Conservation (phyloP, 2,888 invertebrate species). For the Protodeltote pygarga region DNA sequence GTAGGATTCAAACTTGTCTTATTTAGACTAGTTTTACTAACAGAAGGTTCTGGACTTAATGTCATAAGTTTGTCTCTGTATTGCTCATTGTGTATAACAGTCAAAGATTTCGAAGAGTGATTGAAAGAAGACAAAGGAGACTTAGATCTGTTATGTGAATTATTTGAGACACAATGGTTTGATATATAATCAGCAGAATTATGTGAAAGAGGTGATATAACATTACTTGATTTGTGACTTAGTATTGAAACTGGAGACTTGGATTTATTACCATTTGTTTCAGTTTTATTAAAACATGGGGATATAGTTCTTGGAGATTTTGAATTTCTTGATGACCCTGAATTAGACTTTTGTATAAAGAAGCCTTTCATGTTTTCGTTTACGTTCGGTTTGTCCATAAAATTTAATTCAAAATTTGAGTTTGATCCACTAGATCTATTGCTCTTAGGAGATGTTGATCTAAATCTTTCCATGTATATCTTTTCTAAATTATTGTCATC, state of each 20-base stretch:
- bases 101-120: constrained; percentile 60
- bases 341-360: constrained; percentile 66
- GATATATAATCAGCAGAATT: constrained; percentile 32
- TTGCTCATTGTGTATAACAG: constrained; percentile 65
- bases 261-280: constrained; percentile 43
- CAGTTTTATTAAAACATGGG: constrained; percentile 41
- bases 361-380: constrained; percentile 59
- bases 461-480: constrained; percentile 75
- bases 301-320: constrained; percentile 58
- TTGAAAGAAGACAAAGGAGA: constrained; percentile 66
- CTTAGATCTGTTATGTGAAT: constrained; percentile 54
- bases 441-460: constrained; percentile 62
- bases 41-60: constrained; percentile 70
- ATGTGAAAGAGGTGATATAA: constrained; percentile 42
- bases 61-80: constrained; percentile 61
- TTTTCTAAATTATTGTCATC: constrained; percentile 75
- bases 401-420: constrained; percentile 41
- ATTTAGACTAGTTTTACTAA: constrained; percentile 66
- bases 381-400: constrained; percentile 38
- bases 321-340: constrained; percentile 54
- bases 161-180: constrained; percentile 37
- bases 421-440: constrained; percentile 56
- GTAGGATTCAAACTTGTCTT: constrained; percentile 78
- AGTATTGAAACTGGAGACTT: constrained; percentile 64
- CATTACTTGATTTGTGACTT: constrained; percentile 49